These are phyloP conservation scores for Athetis lepigone DNA, from an alignment of 2,888 invertebrate genomes.

Conservation along the genomic window DNA sequence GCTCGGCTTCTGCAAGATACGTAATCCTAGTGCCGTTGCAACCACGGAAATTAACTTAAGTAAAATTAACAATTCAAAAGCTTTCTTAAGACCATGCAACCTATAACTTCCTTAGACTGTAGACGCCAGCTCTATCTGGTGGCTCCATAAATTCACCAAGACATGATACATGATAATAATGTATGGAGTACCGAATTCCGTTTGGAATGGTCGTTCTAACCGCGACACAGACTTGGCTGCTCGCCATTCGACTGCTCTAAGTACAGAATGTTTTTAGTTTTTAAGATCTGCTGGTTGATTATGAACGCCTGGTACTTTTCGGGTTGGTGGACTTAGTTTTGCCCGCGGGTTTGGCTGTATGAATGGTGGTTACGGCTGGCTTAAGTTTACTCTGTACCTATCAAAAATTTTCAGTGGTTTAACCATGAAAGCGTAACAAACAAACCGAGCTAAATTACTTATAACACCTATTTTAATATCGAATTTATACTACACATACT, in stretches of 20 bases:
- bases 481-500: too few relatives aligned
- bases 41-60: too few relatives aligned
- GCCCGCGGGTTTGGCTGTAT: too few relatives aligned
- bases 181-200: conserved; percentile 56
- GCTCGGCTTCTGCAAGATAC: too few relatives aligned
- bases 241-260: conserved; percentile 61
- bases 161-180: conserved; percentile 65
- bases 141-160: conserved; percentile 52
- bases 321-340: not conserved
- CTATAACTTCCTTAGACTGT: conserved; percentile 51
- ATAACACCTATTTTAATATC: too few relatives aligned
- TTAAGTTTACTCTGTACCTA: too few relatives aligned
- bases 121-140: conserved; percentile 52
- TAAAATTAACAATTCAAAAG: conserved; percentile 6
- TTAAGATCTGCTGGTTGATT: conserved; percentile 48
- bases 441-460: too few relatives aligned
- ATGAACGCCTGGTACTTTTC: conserved; percentile 20
- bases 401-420: too few relatives aligned
- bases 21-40: too few relatives aligned
- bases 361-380: too few relatives aligned
- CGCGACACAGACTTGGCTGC: conserved; percentile 63
- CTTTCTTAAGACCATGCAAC: conserved; percentile 26
- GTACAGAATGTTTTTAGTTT: conserved; percentile 54
- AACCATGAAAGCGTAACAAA: too few relatives aligned
- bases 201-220: conserved; percentile 53